Evolutionary conservation across 2,113 vertebrate genomes (phyloP).

Genomic region (Macaca mulatta): DNA sequence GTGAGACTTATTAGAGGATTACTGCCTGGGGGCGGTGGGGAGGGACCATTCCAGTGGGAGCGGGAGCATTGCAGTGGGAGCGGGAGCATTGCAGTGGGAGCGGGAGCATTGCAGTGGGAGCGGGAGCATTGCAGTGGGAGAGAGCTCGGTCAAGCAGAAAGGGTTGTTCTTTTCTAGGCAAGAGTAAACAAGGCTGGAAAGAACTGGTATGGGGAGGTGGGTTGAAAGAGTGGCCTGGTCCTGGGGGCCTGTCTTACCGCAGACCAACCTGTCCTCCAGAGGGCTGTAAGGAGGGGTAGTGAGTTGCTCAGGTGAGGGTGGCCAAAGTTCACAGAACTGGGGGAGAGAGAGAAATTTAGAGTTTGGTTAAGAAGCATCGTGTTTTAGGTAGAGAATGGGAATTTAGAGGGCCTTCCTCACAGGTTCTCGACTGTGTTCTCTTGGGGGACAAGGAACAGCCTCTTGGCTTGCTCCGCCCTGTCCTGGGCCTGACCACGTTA

Average conservation of each 20-base stretch:
- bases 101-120: background rate
- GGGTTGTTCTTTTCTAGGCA: background rate
- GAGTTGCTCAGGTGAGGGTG: background rate
- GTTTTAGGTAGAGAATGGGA: background rate
- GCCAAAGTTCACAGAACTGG: background rate
- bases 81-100: rapidly evolving
- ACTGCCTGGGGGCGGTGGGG: background rate
- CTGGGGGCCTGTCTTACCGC: background rate
- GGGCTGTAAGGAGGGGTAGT: background rate
- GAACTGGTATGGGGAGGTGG: rapidly evolving
- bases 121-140: rapidly evolving
- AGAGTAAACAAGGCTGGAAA: background rate
- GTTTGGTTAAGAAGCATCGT: background rate
- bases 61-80: background rate
- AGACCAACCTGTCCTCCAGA: background rate
- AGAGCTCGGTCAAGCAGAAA: background rate
- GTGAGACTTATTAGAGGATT: background rate
- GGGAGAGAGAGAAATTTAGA: too few relatives aligned
- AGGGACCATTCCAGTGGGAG: background rate
- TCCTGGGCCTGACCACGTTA: background rate
- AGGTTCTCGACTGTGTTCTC: background rate
- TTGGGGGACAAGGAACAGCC: background rate
- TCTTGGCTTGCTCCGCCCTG: background rate
- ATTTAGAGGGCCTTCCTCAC: background rate
- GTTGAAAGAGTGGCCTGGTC: background rate